Evolutionary conservation across 1,140 invertebrate genomes (phyloP).

Genomic region (Sitodiplosis mosellana): DNA sequence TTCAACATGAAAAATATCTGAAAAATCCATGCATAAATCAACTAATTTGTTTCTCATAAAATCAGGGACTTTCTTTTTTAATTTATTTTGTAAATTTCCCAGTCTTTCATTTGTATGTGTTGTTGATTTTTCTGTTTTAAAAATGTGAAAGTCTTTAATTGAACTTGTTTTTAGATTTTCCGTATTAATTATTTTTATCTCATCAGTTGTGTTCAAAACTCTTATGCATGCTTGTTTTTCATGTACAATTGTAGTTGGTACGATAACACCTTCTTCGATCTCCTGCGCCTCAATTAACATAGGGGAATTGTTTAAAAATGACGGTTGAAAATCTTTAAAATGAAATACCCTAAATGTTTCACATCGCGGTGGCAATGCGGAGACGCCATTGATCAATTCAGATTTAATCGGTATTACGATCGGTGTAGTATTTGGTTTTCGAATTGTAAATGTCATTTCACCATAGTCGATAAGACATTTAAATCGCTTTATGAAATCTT

Average conservation of each 20-base stretch:
- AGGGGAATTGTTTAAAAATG: background rate
- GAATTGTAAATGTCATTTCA: background rate
- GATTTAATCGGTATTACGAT: background rate
- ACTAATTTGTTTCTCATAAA: background rate
- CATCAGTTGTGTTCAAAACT: background rate
- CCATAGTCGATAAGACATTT: background rate
- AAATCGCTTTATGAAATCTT: conserved; percentile 1
- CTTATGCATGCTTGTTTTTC: background rate
- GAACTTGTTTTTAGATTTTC: background rate
- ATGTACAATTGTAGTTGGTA: background rate
- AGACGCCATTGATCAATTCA: background rate
- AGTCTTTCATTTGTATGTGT: background rate
- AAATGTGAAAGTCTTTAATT: background rate
- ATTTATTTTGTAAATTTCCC: background rate
- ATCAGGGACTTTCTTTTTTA: background rate
- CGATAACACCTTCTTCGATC: background rate
- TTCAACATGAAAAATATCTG: conserved; percentile 1
- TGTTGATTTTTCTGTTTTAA: background rate
- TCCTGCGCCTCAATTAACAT: background rate
- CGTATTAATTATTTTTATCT: background rate
- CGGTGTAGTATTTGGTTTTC: background rate
- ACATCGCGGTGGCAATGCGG: background rate
- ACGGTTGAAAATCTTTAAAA: no score
- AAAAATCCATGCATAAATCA: background rate
- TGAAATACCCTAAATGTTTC: background rate